These are phyloP conservation scores for Premnoplex brunnescens DNA, from an alignment of 2,797 vertebrate species.

Conservation along the genomic window DNA sequence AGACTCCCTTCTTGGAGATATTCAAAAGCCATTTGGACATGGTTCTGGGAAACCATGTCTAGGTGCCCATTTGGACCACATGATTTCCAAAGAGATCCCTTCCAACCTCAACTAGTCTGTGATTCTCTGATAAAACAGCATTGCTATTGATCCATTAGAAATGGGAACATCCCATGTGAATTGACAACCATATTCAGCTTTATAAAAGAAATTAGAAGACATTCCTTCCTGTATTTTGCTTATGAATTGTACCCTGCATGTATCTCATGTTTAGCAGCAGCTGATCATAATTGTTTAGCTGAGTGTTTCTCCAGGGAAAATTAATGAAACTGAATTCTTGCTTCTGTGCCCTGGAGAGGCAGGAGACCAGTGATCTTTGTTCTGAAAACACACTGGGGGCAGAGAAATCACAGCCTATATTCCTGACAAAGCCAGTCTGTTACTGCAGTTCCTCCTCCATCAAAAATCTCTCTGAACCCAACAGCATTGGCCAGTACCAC, in stretches of 20 bases:
- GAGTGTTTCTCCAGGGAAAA: background rate
- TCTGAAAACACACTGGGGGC: background rate
- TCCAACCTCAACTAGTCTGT: background rate
- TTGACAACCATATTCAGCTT: background rate
- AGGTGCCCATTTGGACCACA: background rate
- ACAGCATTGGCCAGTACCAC: background rate
- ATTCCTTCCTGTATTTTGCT: background rate
- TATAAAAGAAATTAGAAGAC: background rate
- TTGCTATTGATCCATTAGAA: background rate
- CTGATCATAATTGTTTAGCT: background rate
- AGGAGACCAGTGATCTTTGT: background rate
- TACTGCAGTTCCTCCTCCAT: background rate
- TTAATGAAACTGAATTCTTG: background rate
- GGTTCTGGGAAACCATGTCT: background rate
- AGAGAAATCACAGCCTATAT: background rate
- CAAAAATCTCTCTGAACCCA: background rate
- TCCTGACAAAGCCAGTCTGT: background rate
- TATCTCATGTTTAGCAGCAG: background rate
- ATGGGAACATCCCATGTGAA: background rate
- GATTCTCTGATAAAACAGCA: background rate
- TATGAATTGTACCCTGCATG: background rate
- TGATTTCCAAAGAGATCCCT: background rate
- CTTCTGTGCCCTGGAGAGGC: background rate
- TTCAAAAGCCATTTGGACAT: background rate
- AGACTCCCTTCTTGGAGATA: background rate